phyloP scores from a whole-genome alignment of 92 coral and sea anemone genomes.

The Meandrina meandrites region DNA sequence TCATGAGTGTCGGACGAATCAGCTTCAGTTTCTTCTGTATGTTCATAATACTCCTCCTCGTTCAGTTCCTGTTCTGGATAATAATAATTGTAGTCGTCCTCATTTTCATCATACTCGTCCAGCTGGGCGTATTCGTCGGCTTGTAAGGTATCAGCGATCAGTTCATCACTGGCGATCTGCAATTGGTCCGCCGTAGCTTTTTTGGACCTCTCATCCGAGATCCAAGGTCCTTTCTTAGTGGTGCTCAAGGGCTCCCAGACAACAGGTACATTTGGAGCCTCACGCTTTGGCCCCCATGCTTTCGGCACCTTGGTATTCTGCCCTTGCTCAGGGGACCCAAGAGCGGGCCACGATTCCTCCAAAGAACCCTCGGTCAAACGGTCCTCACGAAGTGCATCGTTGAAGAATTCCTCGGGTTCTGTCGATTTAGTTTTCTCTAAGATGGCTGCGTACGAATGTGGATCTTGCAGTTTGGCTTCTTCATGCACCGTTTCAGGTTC shows the following conservation, averaged over 20 bases:
- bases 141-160: conserved; percentile 26
- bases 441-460: conserved; percentile 30
- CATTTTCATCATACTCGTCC: not conserved
- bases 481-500: not conserved
- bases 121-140: conserved; percentile 19
- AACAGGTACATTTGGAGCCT: not conserved
- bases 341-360: conserved; percentile 54
- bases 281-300: not conserved
- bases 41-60: conserved; percentile 18
- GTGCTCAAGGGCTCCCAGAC: not conserved
- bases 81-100: not conserved
- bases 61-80: conserved; percentile 20
- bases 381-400: not conserved
- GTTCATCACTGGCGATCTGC: conserved; percentile 15
- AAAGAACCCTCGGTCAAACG: conserved; percentile 6
- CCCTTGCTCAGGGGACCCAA: conserved; percentile 20
- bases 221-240: conserved; percentile 7
- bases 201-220: not conserved
- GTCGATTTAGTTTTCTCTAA: not conserved
- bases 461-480: conserved; percentile 17
- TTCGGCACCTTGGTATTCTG: not conserved
- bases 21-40: not conserved
- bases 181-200: not conserved
- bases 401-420: conserved; percentile 8
- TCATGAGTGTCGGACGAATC: not conserved